Percentiles rank a stretch among this genome's conserved stretches.
phyloP scores from a whole-genome alignment of 2,113 vertebrate species.

The Martes martes region DNA sequence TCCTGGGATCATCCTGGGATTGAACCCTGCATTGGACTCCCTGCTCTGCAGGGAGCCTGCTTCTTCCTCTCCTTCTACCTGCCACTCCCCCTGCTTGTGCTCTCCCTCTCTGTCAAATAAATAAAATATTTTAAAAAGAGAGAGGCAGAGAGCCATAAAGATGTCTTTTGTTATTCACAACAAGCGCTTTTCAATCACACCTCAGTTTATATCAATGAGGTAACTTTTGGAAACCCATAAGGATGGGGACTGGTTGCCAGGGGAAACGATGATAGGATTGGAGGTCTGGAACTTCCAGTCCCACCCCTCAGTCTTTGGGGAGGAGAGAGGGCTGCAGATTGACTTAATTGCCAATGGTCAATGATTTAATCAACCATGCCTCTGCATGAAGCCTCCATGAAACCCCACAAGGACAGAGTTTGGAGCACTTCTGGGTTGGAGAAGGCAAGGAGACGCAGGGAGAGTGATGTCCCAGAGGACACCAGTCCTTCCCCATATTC shows the following conservation, averaged over 20 bases:
- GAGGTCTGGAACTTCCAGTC: background rate
- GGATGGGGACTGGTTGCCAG: background rate
- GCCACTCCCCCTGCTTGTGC: too few relatives aligned
- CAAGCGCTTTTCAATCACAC: background rate
- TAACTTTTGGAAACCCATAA: background rate
- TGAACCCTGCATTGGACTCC: too few relatives aligned
- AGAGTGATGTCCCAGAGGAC: background rate
- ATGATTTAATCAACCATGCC: background rate
- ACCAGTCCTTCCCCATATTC: background rate
- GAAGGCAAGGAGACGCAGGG: background rate
- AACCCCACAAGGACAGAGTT: background rate
- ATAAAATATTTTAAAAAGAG: too few relatives aligned
- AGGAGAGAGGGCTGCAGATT: too few relatives aligned
- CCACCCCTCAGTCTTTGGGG: too few relatives aligned
- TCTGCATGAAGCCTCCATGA: background rate
- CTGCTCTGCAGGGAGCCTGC: too few relatives aligned
- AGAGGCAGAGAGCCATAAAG: background rate
- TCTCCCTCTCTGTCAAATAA: too few relatives aligned
- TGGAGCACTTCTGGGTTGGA: background rate
- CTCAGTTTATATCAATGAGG: background rate
- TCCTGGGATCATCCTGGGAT: too few relatives aligned
- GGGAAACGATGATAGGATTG: background rate
- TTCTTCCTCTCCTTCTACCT: too few relatives aligned
- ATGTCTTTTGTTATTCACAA: background rate
- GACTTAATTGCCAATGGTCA: background rate